Evolutionary conservation across 2,888 invertebrate species (phyloP), one percentile per base, ranked within the genome.

Genomic region (Temnothorax ravouxi): DNA sequence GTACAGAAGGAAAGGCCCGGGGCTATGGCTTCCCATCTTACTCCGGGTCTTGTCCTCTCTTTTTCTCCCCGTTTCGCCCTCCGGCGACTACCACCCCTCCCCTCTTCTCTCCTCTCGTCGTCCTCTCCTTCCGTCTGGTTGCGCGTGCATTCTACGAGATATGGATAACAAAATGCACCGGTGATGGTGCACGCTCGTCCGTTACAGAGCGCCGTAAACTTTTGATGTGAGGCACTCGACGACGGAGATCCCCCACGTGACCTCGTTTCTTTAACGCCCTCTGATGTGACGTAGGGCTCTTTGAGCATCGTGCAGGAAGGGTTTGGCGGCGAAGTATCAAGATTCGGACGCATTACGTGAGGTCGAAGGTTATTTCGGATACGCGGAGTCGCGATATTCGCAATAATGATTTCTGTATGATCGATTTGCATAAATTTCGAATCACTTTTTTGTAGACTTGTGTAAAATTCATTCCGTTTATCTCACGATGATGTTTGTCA

Each of bases 1-100:
- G 59, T 84, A 84, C 87, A 90, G 92, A 92, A 91, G 93, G 91
- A 93, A 93, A 91, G 89, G 90, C 94, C 91, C 83, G 86, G 67
- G 92, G 94, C 93, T 93, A 94, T 93, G 91, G 92, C 93, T 93
- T 94, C 92, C 92, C 92, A 92, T 93, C 93, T 93, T 93, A 93
- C 79, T 93, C 91, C 92, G 86, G 86, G 86, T 86, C 71, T 76
- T 50, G 25, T 50, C 71, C 66, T 81, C 83, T 44, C 83, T 82
- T 64, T 69, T 85, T 83, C 80, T 91, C 92, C 88, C 91, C 88
- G 86, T 91, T 89, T 91, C 88, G 81, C 84, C 83, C 66, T 84
- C 56, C 59, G 38, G 74, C 64, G 82, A 84, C 81, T 66, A 77
- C 41, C 38, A n/a, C 25, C 79, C 59, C 83, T 56, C 75, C 83